phyloP scores from a whole-genome alignment of 2,113 vertebrate genomes.

The Pelvicachromis taeniatus region DNA sequence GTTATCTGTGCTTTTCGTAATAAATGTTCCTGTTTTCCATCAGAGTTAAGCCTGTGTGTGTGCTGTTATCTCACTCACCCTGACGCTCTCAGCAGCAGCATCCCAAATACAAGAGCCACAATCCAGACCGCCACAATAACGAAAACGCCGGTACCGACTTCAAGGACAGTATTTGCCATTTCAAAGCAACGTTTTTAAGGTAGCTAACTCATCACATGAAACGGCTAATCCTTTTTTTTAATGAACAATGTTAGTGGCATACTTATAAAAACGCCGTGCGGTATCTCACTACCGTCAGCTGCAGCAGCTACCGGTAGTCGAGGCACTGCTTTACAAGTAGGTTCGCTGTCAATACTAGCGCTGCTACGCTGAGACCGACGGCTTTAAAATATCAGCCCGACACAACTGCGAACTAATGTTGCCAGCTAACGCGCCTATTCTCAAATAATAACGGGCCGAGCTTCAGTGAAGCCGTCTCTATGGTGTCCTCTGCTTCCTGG shows the following conservation, averaged over 20 bases:
- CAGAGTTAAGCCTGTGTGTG: background rate
- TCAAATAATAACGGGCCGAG: background rate
- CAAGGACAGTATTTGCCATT: constrained; percentile 72
- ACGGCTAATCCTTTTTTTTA: accelerated
- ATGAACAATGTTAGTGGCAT: background rate
- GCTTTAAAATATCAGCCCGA: background rate
- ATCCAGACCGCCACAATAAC: constrained; percentile 79
- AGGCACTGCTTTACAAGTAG: accelerated
- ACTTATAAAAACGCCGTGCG: background rate
- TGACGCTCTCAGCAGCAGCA: constrained; percentile 49
- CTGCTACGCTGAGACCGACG: background rate
- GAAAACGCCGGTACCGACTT: constrained; percentile 80
- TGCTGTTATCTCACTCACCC: constrained; percentile 65
- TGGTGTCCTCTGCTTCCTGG: constrained; percentile 42
- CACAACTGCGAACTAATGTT: background rate
- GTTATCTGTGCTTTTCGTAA: background rate
- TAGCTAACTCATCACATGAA: background rate
- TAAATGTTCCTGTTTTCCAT: too few species aligned
- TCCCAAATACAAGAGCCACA: constrained; percentile 67
- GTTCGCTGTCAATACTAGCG: background rate
- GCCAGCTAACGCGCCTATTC: background rate
- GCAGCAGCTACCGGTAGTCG: background rate
- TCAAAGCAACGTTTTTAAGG: background rate
- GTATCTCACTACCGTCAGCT: background rate
- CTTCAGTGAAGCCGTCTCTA: too few species aligned